phyloP scores from a whole-genome alignment of 1,140 invertebrate genomes.

The Amphibalanus amphitrite region DNA sequence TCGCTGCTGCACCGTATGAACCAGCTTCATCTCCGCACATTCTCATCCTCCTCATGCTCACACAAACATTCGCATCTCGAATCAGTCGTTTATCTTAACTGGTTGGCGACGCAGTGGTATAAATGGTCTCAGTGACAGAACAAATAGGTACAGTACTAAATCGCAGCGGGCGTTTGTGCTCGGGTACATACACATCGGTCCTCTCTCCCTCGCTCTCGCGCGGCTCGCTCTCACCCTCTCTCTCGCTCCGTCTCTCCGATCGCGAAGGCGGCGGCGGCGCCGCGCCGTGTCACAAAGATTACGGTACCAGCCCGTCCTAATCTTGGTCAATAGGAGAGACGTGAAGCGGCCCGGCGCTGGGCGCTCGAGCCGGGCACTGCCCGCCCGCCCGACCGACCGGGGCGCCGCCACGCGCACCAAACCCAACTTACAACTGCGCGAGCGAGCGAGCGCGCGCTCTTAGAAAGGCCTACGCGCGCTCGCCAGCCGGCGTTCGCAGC shows the following conservation, averaged over 20 bases:
- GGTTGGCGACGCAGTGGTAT: neutral
- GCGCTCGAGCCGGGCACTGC: too few species aligned
- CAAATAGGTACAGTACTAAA: slow-evolving; percentile 2
- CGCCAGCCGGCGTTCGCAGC: too few species aligned
- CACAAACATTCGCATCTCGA: neutral
- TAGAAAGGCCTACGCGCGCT: neutral
- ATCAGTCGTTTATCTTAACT: neutral
- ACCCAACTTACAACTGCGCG: neutral
- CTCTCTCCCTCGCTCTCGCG: neutral
- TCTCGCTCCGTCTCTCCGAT: too few species aligned
- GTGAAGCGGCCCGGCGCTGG: neutral
- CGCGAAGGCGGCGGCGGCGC: too few species aligned
- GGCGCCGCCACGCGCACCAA: neutral
- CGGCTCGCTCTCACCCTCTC: too few species aligned
- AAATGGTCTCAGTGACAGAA: neutral
- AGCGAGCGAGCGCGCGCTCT: neutral
- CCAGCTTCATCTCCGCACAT: neutral
- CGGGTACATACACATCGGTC: neutral
- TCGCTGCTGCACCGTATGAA: too few species aligned
- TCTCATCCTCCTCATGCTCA: neutral
- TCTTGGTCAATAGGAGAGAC: neutral
- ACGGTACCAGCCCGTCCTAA: neutral
- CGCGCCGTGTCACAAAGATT: neutral
- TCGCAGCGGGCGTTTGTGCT: neutral
- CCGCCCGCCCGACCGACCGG: too few species aligned